These are phyloP conservation scores for Xestia rhomboidea DNA, from an alignment of 2,888 invertebrate species.

Conservation along the genomic window DNA sequence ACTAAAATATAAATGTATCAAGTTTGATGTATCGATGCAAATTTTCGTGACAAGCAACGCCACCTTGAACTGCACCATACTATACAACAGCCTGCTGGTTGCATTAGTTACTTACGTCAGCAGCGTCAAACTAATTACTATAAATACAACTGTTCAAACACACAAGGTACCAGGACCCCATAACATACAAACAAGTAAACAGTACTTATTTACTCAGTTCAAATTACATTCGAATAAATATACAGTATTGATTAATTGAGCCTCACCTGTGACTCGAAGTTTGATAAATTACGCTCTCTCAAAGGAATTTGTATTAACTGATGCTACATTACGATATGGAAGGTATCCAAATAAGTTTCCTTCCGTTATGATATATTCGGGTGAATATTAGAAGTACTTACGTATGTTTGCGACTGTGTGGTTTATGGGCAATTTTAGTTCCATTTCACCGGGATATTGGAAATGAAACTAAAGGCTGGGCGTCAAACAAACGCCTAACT, in stretches of 20 bases:
- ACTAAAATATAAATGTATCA: too few species aligned
- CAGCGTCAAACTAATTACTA: not conserved
- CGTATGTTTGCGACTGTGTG: constrained; percentile 25
- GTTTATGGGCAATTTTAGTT: constrained; percentile 16
- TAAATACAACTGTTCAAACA: constrained; percentile 13
- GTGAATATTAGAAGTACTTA: constrained; percentile 10
- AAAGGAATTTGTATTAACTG: constrained; percentile 4
- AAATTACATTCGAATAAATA: constrained; percentile 44
- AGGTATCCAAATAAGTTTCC: constrained; percentile 49
- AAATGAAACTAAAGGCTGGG: not conserved
- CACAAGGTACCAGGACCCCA: constrained; percentile 39
- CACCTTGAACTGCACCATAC: too few species aligned
- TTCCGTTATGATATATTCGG: constrained; percentile 22
- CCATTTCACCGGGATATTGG: not conserved
- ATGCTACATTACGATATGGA: constrained; percentile 28
- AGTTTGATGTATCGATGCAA: too few species aligned
- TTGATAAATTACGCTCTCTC: constrained; percentile 45
- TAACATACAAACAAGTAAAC: constrained; percentile 35
- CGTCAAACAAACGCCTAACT: constrained; percentile 20
- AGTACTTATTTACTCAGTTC: constrained; percentile 22
- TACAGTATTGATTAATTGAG: constrained; percentile 54
- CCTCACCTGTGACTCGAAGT: constrained; percentile 33
- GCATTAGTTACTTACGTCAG: too few species aligned
- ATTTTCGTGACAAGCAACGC: too few species aligned
- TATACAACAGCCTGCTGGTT: too few species aligned